phyloP scores from a whole-genome alignment of 2,888 invertebrate genomes.

The Lasioglossum marginatum region DNA sequence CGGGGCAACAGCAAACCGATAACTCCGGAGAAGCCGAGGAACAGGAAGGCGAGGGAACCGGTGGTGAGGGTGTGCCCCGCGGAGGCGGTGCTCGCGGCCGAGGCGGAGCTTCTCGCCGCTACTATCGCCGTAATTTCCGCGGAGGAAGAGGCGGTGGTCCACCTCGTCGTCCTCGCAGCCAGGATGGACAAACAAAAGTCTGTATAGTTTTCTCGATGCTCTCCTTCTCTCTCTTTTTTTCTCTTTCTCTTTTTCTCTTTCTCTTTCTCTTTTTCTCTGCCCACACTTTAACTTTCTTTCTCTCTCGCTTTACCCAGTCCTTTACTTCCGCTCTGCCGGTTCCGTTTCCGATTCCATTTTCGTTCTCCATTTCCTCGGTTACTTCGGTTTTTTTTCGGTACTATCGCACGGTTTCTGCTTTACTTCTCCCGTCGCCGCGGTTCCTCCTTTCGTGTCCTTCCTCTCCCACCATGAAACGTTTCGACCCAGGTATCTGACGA shows the following conservation, averaged over 20 bases:
- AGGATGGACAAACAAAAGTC: conserved; percentile 84
- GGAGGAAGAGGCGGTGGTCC: conserved; percentile 87
- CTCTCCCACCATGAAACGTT: neutral
- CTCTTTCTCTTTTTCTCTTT: neutral
- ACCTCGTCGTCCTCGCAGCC: conserved; percentile 85
- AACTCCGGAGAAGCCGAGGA: conserved; percentile 81
- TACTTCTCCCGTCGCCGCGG: neutral
- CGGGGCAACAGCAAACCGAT: conserved; percentile 77
- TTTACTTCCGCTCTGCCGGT: neutral
- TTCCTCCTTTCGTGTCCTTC: neutral
- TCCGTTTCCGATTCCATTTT: neutral
- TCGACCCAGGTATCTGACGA: conserved; percentile 73
- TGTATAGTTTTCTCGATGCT: conserved; percentile 20
- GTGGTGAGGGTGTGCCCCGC: conserved; percentile 75
- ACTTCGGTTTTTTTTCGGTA: neutral
- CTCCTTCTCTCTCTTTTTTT: neutral
- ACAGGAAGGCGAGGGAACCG: conserved; percentile 74
- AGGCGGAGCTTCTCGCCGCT: conserved; percentile 87
- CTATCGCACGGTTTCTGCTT: neutral
- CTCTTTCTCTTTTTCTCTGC: neutral
- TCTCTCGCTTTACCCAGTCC: neutral
- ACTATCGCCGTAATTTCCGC: conserved; percentile 91
- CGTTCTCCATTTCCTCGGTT: neutral
- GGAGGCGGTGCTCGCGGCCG: conserved; percentile 83
- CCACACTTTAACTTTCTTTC: neutral